Percentiles rank a stretch among this genome's conserved stretches.
Evolutionary conservation across 2,113 vertebrate species (phyloP).

Genomic region (Grantiella picta): DNA sequence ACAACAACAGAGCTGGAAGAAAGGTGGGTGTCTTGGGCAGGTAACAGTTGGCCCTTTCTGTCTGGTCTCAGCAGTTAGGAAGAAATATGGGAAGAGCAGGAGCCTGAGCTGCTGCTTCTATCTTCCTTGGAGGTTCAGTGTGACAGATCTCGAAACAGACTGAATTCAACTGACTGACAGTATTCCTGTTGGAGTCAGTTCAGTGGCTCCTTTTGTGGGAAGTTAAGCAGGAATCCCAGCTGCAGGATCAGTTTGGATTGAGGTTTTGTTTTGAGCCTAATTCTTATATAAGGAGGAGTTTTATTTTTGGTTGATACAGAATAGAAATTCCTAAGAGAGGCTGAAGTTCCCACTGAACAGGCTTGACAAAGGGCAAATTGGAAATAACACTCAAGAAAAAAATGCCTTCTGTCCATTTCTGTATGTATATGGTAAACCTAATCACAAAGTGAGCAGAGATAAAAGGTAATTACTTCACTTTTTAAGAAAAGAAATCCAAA

Average conservation of each 20-base stretch:
- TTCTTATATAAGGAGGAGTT: background rate
- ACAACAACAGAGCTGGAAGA: conserved; percentile 93
- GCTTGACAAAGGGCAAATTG: background rate
- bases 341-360: background rate
- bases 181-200: background rate
- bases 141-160: background rate
- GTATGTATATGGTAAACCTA: background rate
- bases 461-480: background rate
- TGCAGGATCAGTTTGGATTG: background rate
- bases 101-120: background rate
- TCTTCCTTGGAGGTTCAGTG: background rate
- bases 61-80: background rate
- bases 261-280: background rate
- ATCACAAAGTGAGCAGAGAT: background rate
- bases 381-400: background rate
- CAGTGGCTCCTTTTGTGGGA: background rate
- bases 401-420: accelerated
- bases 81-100: background rate
- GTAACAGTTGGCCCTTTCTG: background rate
- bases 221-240: background rate
- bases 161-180: too few relatives aligned
- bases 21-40: conserved; percentile 76
- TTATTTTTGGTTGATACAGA: background rate
- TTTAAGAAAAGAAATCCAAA: background rate
- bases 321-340: background rate